Evolutionary conservation across 2,797 vertebrate species (phyloP), one percentile per base, ranked within the genome.

Genomic region (Bradypodion pumilum): DNA sequence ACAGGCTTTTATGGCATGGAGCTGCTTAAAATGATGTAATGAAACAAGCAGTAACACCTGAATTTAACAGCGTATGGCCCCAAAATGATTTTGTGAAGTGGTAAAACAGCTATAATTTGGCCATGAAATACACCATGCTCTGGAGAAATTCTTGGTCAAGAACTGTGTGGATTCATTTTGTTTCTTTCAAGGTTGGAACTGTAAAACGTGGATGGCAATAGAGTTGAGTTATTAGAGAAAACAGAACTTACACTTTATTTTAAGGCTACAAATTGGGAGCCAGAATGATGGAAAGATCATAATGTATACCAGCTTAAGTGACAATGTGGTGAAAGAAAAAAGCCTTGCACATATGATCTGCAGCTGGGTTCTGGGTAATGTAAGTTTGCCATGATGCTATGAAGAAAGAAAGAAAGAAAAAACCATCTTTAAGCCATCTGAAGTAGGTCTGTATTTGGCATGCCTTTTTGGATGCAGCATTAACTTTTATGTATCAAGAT

Each of bases 341-440:
- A 12, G 3, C 74, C 56, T 62, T 84, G 81, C 85, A 91, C 90
- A 85, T 87, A 81, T 10, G 87, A 15, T 88, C 85, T 87, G 89
- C 91, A 0, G 62, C 90, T 0, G n/a, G 83, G 86, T 83, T 92
- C 91, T 93, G 94, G 90, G 89, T 86, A 93, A 82, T 85, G 78
- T 89, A 81, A 87, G 88, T 86, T 91, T 90, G 92, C 76, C 88
- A 70, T 83, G 0, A 84, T 90, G 84, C 91, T 89, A 86, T 79
- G 90, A 91, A 84, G 70, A 3, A 93, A 84, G 65, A 83, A 80
- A n/a, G 5, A 59, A 46, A 80, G 66, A 88, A 85, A 91, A 42
- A 69, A 12, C 52, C 91, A 93, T 92, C 90, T 93, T 94, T 91
- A 90, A 86, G 88, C 90, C 92, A 93, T 91, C 94, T 90, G 91